phyloP scores from a whole-genome alignment of 2,888 invertebrate genomes.

The Sminthurides aquaticus region DNA sequence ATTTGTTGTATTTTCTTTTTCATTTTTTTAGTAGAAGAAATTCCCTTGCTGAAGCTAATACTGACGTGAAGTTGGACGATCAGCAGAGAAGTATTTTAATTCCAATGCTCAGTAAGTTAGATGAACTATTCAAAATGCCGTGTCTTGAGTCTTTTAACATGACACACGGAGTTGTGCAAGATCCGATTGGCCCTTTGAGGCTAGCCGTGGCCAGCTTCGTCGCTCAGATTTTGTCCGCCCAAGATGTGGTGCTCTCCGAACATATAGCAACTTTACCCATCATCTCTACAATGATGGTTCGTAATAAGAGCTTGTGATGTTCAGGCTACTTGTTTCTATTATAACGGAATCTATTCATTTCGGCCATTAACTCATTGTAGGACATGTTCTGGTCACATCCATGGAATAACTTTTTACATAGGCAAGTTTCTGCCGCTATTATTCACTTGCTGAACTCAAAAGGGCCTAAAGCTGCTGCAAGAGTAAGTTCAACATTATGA shows the following conservation, averaged over 20 bases:
- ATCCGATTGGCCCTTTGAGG: constrained; percentile 71
- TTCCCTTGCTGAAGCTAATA: constrained; percentile 20
- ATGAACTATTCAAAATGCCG: constrained; percentile 30
- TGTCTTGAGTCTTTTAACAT: constrained; percentile 39
- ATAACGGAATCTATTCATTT: too few relatives aligned
- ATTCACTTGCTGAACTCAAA: constrained; percentile 21
- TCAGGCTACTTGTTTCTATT: too few relatives aligned
- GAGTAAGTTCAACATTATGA: constrained; percentile 7
- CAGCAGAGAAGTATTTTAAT: constrained; percentile 21
- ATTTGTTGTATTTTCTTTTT: too few relatives aligned
- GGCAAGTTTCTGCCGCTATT: constrained; percentile 31
- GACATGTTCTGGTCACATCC: constrained; percentile 82
- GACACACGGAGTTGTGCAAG: constrained; percentile 62
- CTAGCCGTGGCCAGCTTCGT: constrained; percentile 72
- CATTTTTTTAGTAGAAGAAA: constrained; percentile 13
- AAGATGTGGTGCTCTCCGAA: constrained; percentile 58
- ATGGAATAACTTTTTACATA: constrained; percentile 91
- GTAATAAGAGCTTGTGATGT: background rate
- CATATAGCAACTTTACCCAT: constrained; percentile 22
- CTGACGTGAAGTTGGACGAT: constrained; percentile 22
- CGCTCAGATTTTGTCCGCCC: constrained; percentile 65
- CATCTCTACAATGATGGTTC: constrained; percentile 20
- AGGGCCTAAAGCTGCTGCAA: constrained; percentile 20
- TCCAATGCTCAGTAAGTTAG: constrained; percentile 20
- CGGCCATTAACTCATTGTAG: constrained; percentile 53